Conservation (phyloP, 2,797 vertebrate species). For the Cynopterus sphinx region DNA sequence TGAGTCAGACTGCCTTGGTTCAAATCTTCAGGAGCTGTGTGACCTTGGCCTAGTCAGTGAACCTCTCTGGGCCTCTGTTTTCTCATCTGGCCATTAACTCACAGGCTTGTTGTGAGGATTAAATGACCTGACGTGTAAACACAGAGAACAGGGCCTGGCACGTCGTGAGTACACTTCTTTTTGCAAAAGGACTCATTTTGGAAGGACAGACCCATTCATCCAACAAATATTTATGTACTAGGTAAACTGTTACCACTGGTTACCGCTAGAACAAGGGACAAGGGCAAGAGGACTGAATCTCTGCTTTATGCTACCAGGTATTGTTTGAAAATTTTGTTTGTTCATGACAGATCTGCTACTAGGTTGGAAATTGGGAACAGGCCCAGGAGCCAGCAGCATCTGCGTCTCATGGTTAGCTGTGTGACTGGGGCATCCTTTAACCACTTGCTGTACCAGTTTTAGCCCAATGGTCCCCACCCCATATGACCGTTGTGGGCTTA, state of each 20-base stretch:
- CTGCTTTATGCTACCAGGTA: not conserved
- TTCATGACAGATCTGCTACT: not conserved
- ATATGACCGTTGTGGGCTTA: not conserved
- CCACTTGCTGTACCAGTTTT: not conserved
- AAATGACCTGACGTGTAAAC: not conserved
- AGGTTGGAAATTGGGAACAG: too few species aligned
- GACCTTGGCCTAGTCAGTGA: not conserved
- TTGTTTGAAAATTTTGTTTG: not conserved
- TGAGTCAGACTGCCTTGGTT: not conserved
- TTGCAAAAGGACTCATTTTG: slow-evolving; percentile 27
- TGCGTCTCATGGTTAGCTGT: not conserved
- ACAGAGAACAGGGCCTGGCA: not conserved
- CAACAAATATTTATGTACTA: slow-evolving; percentile 47
- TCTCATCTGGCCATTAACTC: not conserved
- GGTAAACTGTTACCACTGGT: slow-evolving; percentile 34
- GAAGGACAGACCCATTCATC: not conserved
- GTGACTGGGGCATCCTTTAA: not conserved
- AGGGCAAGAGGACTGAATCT: not conserved
- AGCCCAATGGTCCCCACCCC: too few species aligned
- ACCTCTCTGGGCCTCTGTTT: not conserved
- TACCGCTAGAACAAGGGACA: not conserved
- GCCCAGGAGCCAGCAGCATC: not conserved
- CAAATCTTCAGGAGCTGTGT: not conserved
- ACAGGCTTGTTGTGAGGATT: not conserved
- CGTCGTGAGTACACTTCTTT: not conserved